Percentiles rank a stretch among this genome's conserved stretches.
Conservation (phyloP, 2,113 vertebrate species). For the Alosa alosa region DNA sequence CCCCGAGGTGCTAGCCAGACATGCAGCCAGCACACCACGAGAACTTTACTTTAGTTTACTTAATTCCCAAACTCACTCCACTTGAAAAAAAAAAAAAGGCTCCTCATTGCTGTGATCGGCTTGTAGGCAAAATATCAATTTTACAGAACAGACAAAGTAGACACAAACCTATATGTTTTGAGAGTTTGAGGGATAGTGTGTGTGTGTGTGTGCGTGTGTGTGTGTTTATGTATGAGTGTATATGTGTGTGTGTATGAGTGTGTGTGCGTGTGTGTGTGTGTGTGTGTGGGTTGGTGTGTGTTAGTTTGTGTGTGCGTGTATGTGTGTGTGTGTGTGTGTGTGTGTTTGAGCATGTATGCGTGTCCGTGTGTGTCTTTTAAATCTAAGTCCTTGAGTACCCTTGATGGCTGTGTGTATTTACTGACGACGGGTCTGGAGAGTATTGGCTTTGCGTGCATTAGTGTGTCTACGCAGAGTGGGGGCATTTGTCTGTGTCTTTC, state of each 20-base stretch:
- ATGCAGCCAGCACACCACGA: not conserved
- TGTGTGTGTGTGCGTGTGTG: not conserved
- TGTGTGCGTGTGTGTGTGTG: not conserved
- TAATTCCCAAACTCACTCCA: not conserved
- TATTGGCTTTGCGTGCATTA: not conserved
- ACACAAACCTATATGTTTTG: too few relatives aligned
- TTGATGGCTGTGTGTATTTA: not conserved
- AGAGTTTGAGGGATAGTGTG: too few relatives aligned
- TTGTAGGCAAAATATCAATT: too few relatives aligned
- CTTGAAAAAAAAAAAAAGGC: not conserved
- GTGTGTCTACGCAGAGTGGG: slow-evolving; percentile 7
- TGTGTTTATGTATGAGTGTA: not conserved
- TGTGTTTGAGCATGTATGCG: not conserved
- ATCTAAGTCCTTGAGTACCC: not conserved
- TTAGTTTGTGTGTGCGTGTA: not conserved
- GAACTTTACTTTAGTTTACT: not conserved
- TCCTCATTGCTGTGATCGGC: not conserved
- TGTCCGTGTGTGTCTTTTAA: not conserved
- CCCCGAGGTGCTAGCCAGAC: not conserved
- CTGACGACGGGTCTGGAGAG: not conserved
- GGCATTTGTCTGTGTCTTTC: slow-evolving; percentile 29
- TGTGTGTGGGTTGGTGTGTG: not conserved
- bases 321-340: not conserved
- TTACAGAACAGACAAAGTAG: too few relatives aligned
- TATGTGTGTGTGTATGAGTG: not conserved